Conservation (phyloP, 1,140 invertebrate genomes). For the Cyphomyrmex costatus region DNA sequence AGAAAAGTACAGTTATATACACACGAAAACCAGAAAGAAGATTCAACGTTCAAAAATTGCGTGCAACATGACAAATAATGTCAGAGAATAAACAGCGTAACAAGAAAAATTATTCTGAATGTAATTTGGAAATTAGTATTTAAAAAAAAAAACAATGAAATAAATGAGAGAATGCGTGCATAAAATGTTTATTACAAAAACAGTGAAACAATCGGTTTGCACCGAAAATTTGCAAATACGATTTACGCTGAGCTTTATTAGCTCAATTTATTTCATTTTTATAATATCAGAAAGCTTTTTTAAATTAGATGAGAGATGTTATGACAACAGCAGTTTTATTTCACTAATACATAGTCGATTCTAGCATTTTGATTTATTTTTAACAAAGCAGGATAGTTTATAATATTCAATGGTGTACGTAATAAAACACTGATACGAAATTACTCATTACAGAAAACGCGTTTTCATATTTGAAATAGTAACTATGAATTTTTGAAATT, state of each 20-base stretch:
- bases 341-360: not conserved
- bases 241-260: slow-evolving; percentile 8
- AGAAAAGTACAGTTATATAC: not conserved
- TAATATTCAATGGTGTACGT: not conserved
- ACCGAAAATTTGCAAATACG: not conserved
- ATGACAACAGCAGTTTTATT: not conserved
- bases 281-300: not conserved
- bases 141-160: not conserved
- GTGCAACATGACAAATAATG: not conserved
- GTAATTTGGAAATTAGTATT: not conserved
- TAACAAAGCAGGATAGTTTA: not conserved
- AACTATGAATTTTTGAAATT: not conserved
- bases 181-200: slow-evolving; percentile 13
- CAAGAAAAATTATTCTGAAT: not conserved
- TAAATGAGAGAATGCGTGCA: not conserved
- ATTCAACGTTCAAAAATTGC: not conserved
- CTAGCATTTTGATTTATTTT: not conserved
- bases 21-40: not conserved
- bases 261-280: slow-evolving; percentile 21
- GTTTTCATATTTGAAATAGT: not conserved
- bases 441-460: not conserved
- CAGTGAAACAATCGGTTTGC: not conserved
- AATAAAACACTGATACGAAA: not conserved
- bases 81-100: not conserved
- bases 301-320: not conserved